A percentile compares a stretch with the other conserved stretches of the same genome.
Evolutionary conservation across 2,113 vertebrate genomes (phyloP).

Genomic region (Cavia aperea): DNA sequence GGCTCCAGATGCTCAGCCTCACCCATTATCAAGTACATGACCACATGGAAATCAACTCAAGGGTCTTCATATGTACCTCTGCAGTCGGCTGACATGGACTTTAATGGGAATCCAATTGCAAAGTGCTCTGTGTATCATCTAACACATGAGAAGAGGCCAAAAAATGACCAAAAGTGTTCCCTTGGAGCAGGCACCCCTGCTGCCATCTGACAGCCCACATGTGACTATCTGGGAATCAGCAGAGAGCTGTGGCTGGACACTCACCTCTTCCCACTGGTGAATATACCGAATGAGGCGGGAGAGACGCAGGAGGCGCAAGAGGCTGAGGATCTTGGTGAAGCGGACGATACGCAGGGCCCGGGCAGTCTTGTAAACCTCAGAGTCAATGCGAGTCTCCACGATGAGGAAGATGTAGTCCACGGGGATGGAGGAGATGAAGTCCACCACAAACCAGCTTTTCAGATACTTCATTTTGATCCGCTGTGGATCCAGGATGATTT

Average conservation of each 20-base stretch:
- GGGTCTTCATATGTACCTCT: not conserved
- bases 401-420: slow-evolving; percentile 99
- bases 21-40: not conserved
- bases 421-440: slow-evolving; percentile 98
- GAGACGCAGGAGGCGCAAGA: slow-evolving; percentile 91
- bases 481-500: slow-evolving; percentile 97
- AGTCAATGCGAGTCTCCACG: slow-evolving; percentile 97
- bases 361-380: slow-evolving; percentile 98
- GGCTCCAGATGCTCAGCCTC: not conserved
- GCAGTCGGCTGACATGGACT: not conserved
- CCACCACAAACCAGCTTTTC: slow-evolving; percentile 98
- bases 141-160: not conserved
- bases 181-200: not conserved
- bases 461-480: slow-evolving; percentile 98
- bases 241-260: slow-evolving; percentile 47
- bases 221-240: not conserved
- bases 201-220: not conserved
- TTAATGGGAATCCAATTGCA: not conserved
- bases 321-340: slow-evolving; percentile 98
- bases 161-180: not conserved
- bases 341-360: slow-evolving; percentile 95
- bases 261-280: slow-evolving; percentile 99
- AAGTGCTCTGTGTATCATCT: not conserved
- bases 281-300: slow-evolving; percentile 98
- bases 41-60: not conserved